A percentile compares a stretch with the other conserved stretches of the same genome.
Evolutionary conservation across 1,140 invertebrate genomes (phyloP).

Genomic region (Eupeodes corollae): DNA sequence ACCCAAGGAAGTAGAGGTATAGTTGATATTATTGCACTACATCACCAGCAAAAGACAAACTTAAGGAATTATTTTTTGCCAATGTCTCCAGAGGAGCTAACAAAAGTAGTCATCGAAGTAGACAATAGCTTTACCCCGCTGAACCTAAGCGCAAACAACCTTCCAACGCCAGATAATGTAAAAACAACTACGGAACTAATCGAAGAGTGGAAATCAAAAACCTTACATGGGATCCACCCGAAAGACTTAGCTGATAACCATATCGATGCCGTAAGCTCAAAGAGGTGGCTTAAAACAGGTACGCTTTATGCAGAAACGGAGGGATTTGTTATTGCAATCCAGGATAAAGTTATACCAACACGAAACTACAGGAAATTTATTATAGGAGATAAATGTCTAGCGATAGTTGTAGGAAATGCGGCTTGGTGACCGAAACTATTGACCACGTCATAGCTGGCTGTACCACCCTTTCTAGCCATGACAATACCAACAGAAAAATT

Average conservation of each 20-base stretch:
- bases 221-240: constrained; percentile 11
- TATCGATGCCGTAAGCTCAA: constrained; percentile 12
- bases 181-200: not conserved
- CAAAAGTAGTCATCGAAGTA: not conserved
- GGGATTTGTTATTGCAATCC: constrained; percentile 20
- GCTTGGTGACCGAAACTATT: not conserved
- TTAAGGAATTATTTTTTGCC: not conserved
- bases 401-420: not conserved
- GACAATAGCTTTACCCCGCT: not conserved
- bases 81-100: not conserved
- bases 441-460: not conserved
- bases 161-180: not conserved
- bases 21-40: not conserved
- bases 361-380: constrained; percentile 18
- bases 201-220: constrained; percentile 10
- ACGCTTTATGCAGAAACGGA: constrained; percentile 14
- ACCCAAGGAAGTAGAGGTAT: not conserved
- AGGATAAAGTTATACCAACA: constrained; percentile 22
- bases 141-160: not conserved
- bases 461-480: not conserved
- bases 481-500: not conserved
- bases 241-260: constrained; percentile 13
- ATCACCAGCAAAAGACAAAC: not conserved
- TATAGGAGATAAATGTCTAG: constrained; percentile 8
- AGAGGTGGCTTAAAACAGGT: constrained; percentile 17